A percentile compares a stretch with the other conserved stretches of the same genome.
Evolutionary conservation across 2,113 vertebrate genomes (phyloP).

Genomic region (Falcunculus frontatus): DNA sequence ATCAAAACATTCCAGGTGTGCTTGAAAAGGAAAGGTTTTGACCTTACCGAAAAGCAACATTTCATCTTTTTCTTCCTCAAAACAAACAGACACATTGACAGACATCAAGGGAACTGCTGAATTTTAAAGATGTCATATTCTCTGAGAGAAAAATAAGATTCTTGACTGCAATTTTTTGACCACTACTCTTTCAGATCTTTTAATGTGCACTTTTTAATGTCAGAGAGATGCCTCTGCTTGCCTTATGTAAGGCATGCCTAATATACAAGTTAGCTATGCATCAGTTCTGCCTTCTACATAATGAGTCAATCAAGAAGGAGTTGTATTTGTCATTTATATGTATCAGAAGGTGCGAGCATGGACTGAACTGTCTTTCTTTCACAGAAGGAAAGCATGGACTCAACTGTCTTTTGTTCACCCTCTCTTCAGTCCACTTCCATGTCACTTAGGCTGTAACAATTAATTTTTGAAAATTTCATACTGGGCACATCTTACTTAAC

Average conservation of each 20-base stretch:
- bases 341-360: not conserved
- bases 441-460: not conserved
- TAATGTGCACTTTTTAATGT: not conserved
- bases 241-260: not conserved
- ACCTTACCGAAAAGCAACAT: not conserved
- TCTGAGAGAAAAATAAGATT: not conserved
- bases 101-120: not conserved
- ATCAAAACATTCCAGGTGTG: not conserved
- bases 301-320: constrained; percentile 1
- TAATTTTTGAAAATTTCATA: not conserved
- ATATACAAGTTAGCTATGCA: not conserved
- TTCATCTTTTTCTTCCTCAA: not conserved
- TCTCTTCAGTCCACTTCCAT: not conserved
- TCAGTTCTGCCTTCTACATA: constrained; percentile 18
- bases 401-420: not conserved
- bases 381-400: not conserved
- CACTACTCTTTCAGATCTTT: not conserved
- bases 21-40: constrained; percentile 3
- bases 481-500: not conserved
- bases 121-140: constrained; percentile 13
- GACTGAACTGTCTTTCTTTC: not conserved
- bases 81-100: constrained; percentile 29
- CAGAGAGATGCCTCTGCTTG: not conserved
- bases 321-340: not conserved
- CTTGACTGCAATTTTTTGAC: not conserved